phyloP scores from a whole-genome alignment of 2,888 invertebrate genomes.

The Cylloceria caligata region DNA sequence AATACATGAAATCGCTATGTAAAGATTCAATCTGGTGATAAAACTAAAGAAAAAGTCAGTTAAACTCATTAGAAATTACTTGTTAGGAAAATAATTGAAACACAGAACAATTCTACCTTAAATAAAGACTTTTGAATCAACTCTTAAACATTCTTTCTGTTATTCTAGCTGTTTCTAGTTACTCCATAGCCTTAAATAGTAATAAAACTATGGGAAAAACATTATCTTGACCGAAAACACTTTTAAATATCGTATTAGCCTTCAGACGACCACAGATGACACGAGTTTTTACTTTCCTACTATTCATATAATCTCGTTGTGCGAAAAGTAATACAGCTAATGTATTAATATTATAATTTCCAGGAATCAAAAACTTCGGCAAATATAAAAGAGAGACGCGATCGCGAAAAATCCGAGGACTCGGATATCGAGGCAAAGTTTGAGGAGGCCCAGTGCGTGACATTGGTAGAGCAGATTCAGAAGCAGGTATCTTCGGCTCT shows the following conservation, averaged over 20 bases:
- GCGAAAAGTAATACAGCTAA: not conserved
- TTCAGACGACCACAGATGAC: no score
- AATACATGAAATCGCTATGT: no score
- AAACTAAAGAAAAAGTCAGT: not conserved
- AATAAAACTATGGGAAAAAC: no score
- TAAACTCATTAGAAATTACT: not conserved
- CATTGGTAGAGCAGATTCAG: slow-evolving; percentile 90
- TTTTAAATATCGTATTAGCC: no score
- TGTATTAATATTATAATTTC: slow-evolving; percentile 33
- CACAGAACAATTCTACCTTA: no score
- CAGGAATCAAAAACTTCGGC: slow-evolving; percentile 77
- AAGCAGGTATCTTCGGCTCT: slow-evolving; percentile 86
- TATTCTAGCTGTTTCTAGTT: no score
- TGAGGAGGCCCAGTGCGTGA: slow-evolving; percentile 89
- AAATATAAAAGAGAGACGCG: slow-evolving; percentile 85
- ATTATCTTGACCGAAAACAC: no score
- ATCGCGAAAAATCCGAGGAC: slow-evolving; percentile 89
- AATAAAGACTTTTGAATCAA: no score
- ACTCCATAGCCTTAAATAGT: no score
- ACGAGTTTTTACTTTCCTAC: not conserved
- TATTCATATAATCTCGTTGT: not conserved
- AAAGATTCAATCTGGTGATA: no score
- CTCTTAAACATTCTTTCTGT: no score
- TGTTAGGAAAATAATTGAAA: not conserved
- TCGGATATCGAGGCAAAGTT: slow-evolving; percentile 88